These are phyloP conservation scores for Spilosoma lubricipeda DNA, from an alignment of 2,888 invertebrate genomes.

Conservation along the genomic window DNA sequence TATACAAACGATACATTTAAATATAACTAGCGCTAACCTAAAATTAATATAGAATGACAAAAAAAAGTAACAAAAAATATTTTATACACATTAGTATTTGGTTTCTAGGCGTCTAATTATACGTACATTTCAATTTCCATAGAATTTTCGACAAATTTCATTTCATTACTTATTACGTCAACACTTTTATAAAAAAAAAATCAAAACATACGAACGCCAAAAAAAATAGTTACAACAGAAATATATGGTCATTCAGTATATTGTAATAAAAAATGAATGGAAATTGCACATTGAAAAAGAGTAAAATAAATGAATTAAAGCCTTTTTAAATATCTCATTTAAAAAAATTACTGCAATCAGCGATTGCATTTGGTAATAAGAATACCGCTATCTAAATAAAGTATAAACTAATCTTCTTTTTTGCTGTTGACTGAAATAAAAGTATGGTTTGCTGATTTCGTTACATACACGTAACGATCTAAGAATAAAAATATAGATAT, in stretches of 20 bases:
- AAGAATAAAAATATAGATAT: neutral
- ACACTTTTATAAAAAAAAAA: neutral
- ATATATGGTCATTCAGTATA: neutral
- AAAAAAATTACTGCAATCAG: neutral
- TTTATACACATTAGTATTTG: conserved; percentile 80
- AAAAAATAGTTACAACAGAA: neutral
- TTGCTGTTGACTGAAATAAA: neutral
- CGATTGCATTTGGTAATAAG: neutral
- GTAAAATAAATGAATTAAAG: neutral
- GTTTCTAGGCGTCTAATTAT: conserved; percentile 64
- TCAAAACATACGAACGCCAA: neutral
- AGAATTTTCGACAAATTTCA: conserved; percentile 20
- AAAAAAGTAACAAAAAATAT: conserved; percentile 61
- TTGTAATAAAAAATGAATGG: neutral
- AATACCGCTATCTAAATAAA: neutral
- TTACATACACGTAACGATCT: neutral
- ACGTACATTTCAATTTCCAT: conserved; percentile 37
- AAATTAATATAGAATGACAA: conserved; percentile 59
- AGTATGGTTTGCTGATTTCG: neutral
- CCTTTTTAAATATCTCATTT: conserved; percentile 2
- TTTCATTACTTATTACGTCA: conserved; percentile 1
- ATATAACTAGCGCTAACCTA: conserved; percentile 55
- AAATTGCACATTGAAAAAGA: neutral
- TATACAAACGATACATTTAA: conserved; percentile 45
- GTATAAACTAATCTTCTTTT: neutral